phyloP scores from a whole-genome alignment of 2,113 vertebrate species.

The Elaphurus davidianus region DNA sequence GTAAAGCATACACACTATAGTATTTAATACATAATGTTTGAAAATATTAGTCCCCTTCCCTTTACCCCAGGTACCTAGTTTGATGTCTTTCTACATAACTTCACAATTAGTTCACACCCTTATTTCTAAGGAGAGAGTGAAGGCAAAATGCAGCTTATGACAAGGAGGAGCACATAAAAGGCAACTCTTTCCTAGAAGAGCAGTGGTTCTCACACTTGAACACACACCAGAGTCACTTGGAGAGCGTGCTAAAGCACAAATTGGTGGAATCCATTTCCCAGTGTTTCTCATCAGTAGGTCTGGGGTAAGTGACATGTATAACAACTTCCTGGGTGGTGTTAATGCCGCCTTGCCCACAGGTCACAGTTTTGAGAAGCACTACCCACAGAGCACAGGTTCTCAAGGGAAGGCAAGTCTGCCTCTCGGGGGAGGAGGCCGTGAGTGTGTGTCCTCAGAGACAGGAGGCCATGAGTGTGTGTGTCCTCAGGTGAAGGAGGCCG shows the following conservation, averaged over 20 bases:
- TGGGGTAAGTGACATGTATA: background rate
- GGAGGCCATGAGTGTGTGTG: too few relatives aligned
- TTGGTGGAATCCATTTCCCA: background rate
- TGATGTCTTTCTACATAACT: background rate
- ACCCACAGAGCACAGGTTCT: background rate
- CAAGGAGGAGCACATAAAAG: background rate
- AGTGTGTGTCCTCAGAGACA: background rate
- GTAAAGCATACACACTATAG: background rate
- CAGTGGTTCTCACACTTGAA: background rate
- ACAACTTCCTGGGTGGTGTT: background rate
- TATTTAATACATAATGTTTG: background rate
- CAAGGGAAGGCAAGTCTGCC: background rate
- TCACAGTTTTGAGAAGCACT: background rate
- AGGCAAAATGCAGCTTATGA: background rate
- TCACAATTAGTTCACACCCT: background rate
- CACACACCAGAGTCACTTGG: background rate
- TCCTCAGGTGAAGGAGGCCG: too few relatives aligned
- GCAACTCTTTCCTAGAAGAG: background rate
- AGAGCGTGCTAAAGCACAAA: background rate
- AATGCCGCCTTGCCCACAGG: background rate
- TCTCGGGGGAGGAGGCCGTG: background rate
- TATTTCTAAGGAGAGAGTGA: background rate
- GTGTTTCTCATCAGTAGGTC: background rate
- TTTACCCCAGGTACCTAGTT: background rate
- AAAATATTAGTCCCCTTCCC: background rate